These are phyloP conservation scores for Malurus melanocephalus DNA, from an alignment of 2,113 vertebrate genomes.

Conservation along the genomic window DNA sequence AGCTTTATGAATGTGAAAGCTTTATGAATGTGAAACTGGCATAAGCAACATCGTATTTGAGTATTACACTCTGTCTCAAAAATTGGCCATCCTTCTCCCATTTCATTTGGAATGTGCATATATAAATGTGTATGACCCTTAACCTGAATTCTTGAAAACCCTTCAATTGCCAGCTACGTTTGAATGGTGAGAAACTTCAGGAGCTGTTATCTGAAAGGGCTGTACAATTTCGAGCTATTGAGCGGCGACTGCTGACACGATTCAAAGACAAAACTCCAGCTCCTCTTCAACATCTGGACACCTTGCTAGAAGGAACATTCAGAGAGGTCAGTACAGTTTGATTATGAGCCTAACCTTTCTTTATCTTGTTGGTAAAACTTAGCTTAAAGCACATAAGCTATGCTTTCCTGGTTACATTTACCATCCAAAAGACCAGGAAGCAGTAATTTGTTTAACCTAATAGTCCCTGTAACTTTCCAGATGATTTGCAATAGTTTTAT, in stretches of 20 bases:
- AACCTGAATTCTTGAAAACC: constrained; percentile 31
- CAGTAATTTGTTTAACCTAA: constrained; percentile 63
- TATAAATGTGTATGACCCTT: not conserved
- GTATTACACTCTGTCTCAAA: not conserved
- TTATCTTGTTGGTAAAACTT: constrained; percentile 25
- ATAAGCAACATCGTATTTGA: not conserved
- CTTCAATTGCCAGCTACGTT: constrained; percentile 78
- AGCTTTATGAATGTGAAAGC: not conserved
- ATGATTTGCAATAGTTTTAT: constrained; percentile 62
- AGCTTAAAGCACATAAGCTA: constrained; percentile 26
- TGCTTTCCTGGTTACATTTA: constrained; percentile 58
- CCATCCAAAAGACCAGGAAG: constrained; percentile 38
- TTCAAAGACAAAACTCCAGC: constrained; percentile 97
- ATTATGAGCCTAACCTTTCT: constrained; percentile 30
- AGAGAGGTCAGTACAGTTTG: constrained; percentile 82
- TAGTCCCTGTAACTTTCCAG: constrained; percentile 58
- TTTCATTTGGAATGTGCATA: not conserved
- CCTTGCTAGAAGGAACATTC: constrained; percentile 91
- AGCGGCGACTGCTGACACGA: constrained; percentile 88
- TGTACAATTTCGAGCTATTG: constrained; percentile 92
- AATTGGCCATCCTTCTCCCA: not conserved
- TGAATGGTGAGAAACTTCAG: constrained; percentile 86
- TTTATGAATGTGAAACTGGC: not conserved
- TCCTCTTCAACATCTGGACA: constrained; percentile 94
- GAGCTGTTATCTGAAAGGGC: constrained; percentile 91